These are phyloP conservation scores for Murina feae DNA, from an alignment of 2,113 vertebrate species.

Conservation along the genomic window DNA sequence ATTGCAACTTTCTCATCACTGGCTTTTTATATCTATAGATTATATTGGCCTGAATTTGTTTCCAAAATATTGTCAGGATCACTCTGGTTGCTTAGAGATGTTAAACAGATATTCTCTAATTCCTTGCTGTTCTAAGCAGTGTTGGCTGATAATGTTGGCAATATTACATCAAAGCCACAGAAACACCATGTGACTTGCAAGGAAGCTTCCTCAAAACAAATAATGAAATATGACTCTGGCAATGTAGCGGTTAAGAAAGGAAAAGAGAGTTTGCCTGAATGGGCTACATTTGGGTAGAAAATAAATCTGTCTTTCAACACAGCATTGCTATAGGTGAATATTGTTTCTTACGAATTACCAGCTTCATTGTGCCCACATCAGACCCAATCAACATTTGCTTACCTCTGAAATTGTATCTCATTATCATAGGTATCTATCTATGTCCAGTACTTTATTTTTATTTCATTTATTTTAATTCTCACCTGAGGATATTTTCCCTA, in stretches of 20 bases:
- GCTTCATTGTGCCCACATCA: background rate
- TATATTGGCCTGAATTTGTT: slow-evolving; percentile 46
- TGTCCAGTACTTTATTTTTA: background rate
- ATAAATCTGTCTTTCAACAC: background rate
- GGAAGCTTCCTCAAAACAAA: background rate
- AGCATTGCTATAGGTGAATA: background rate
- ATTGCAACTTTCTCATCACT: too few relatives aligned
- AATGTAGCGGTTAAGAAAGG: background rate
- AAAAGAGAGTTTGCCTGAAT: background rate
- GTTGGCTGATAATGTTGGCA: background rate
- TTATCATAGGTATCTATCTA: background rate
- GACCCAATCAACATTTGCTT: background rate
- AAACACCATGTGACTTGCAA: background rate
- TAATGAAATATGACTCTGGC: background rate
- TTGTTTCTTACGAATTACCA: background rate
- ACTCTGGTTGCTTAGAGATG: background rate
- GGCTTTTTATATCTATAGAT: slow-evolving; percentile 56
- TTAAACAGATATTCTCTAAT: background rate
- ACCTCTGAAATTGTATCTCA: background rate
- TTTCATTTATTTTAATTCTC: too few relatives aligned
- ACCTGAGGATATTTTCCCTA: too few relatives aligned
- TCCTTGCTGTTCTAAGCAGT: background rate
- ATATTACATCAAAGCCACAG: background rate
- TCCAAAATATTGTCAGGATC: slow-evolving; percentile 46
- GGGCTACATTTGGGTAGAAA: background rate